These are phyloP conservation scores for Oscheius sp. DNA, from an alignment of 1,140 invertebrate genomes.

Conservation along the genomic window DNA sequence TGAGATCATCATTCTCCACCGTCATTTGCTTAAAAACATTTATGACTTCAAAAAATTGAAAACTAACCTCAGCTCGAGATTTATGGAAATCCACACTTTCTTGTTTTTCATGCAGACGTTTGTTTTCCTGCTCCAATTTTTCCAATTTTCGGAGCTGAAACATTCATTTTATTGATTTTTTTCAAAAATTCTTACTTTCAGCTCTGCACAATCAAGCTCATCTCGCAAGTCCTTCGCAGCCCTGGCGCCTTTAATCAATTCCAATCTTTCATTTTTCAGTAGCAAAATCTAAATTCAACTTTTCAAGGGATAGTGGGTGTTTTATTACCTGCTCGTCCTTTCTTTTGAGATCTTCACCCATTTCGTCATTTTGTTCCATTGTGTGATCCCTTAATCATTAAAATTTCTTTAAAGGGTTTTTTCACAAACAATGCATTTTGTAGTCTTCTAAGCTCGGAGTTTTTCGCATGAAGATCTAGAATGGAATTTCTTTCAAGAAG, in stretches of 20 bases:
- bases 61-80: neutral
- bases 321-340: too few species aligned
- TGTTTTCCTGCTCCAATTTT: conserved; percentile 11
- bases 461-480: neutral
- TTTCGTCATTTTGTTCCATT: too few species aligned
- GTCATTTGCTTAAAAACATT: neutral
- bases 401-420: too few species aligned
- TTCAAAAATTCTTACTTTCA: too few species aligned
- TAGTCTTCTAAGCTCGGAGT: neutral
- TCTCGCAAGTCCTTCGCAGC: conserved; percentile 16
- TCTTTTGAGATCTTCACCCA: too few species aligned
- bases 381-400: too few species aligned
- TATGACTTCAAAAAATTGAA: too few species aligned
- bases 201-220: conserved; percentile 23
- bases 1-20: conserved; percentile 2
- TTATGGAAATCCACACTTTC: neutral
- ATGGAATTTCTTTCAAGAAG: neutral
- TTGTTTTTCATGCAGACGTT: neutral
- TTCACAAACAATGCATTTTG: conserved; percentile 10
- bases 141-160: too few species aligned
- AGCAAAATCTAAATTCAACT: too few species aligned
- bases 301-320: too few species aligned
- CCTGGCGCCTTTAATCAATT: conserved; percentile 7
- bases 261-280: conserved; percentile 10
- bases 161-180: too few species aligned